Evolutionary conservation across 2,888 invertebrate genomes (phyloP), one percentile per base, ranked within the genome.

Genomic region (Lomographa bimaculata): DNA sequence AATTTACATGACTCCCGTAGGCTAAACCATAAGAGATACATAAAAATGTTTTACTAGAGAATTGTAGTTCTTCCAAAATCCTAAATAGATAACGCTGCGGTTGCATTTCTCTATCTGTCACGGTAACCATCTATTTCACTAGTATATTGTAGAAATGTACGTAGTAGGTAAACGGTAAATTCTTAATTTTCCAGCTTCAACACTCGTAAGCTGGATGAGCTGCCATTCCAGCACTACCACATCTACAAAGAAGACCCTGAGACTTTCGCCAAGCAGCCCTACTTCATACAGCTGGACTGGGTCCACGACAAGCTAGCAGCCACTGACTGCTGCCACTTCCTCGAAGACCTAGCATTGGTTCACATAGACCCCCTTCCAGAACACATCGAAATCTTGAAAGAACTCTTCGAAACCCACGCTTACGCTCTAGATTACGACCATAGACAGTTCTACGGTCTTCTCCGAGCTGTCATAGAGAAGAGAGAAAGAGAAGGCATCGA

Each of bases 341-440:
- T 96, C 24, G 95, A 95, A 77, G 96, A 96, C 70, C 91, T 96
- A 28, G 90, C 92, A 6, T 71, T 94, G 27, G 73, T 89, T 12
- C 81, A 84, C 55, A 62, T 87, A 19, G 85, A 89, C 38, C 80
- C 83, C 0, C 54, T 86, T 1, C 91, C 91, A 9, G 81, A 82
- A 57, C 84, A 91, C 60, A 74, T 93, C 19, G 86, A 87, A 30
- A 77, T 93, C 28, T 72, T 95, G 2, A 91, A 92, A 60, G 92
- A 94, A 50, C 92, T 95, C 44, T 90, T 97, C 42, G 93, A 94
- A 75, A 89, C 91, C 0, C 92, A 94, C 57, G 91, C 94, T 2
- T 91, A 91, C 60, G 93, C 95, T 7, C 80, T 97, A 34, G 93
- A 93, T 61, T 94, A 95, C 57, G 96, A 97, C 71, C 95, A 95